Evolutionary conservation across 2,113 vertebrate species (phyloP), one percentile per base, ranked within the genome.

Genomic region (Promerops cafer): DNA sequence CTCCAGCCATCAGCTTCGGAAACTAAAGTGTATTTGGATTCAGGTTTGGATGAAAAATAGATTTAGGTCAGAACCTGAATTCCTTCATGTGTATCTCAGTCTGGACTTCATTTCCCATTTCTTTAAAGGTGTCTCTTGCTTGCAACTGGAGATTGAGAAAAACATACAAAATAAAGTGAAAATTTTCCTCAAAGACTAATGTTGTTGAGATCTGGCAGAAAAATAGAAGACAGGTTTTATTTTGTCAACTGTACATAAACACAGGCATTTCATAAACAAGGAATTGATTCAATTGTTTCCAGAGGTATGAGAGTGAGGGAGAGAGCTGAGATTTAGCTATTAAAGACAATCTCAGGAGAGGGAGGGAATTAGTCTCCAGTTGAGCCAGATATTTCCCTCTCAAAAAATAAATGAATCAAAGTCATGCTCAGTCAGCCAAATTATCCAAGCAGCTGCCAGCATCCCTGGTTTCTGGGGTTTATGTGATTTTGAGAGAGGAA

Each of bases 361-460:
- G 24, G 28, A 90, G 52, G 40, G 87, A 95, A 97, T 97, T 97
- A 96, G 90, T 85, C 91, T 96, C 95, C 87, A 96, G 91, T 96
- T 77, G 95, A 94, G 93, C 82, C 95, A 97, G 92, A 95, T 89
- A 94, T 96, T 97, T 96, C 72, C 80, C 79, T 91, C 77, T 93
- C 87, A 96, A 95, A 94, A 96, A 97, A 90, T 88, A 92, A 95
- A 97, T 96, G 93, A 96, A 97, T 97, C 94, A 94, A 96, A 97
- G 90, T 92, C 90, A 92, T 90, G 68, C 80, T 95, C 95, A 94
- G 91, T 96, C 94, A 94, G 93, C 92, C 96, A 97, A 96, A 97
- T 97, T 91, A 96, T 84, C 93, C 91, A 85, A 95, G 76, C 96
- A 95, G 94, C 93, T 96, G 96, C 95, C 87, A 96, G 56, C 81